Evolutionary conservation across 2,113 vertebrate genomes (phyloP), one percentile per base, ranked within the genome.

Genomic region (Emydura subglobosa): DNA sequence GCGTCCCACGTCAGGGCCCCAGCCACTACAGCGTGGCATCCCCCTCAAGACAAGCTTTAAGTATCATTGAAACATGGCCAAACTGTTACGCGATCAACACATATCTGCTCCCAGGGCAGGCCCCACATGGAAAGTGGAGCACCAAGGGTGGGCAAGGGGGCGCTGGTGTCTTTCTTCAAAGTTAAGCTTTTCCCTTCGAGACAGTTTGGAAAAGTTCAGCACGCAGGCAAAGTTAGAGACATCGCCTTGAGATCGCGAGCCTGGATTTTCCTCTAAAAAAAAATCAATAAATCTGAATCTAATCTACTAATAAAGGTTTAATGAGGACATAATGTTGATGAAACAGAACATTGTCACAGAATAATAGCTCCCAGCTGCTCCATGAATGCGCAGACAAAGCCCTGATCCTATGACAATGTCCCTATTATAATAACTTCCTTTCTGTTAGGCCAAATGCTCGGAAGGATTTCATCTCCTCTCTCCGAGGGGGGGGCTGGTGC

Each of bases 231-330:
- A 93, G 79, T 92, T 91, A 78, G 92, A 92, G 94, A 91, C 78
- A 12, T 68, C 79, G 95, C 79, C 89, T 86, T 0, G 42, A 95
- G 49, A 91, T 90, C 80, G 7, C 27, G 16, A 95, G 96, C 51
- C 97, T 96, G 95, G 91, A 90, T 97, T 95, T 95, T 88, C 94
- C 92, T 94, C 94, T 97, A 91, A 4, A 90, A 93, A 87, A 59
- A 94, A 98, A 98, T 98, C 98, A 98, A 98, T 98, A 98, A 98
- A 97, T 98, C 98, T 98, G 98, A 97, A 98, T 98, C 98, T 98
- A 98, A 98, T 98, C 98, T 98, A 98, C 98, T 98, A 98, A 98
- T 98, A 98, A 98, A 98, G 98, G 98, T 98, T 98, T 98, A 98
- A 98, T 97, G 96, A 98, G 98, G 97, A 98, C 98, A 98, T 98